Conservation (phyloP, 2,888 invertebrate genomes). For the Pseudoips prasinana region DNA sequence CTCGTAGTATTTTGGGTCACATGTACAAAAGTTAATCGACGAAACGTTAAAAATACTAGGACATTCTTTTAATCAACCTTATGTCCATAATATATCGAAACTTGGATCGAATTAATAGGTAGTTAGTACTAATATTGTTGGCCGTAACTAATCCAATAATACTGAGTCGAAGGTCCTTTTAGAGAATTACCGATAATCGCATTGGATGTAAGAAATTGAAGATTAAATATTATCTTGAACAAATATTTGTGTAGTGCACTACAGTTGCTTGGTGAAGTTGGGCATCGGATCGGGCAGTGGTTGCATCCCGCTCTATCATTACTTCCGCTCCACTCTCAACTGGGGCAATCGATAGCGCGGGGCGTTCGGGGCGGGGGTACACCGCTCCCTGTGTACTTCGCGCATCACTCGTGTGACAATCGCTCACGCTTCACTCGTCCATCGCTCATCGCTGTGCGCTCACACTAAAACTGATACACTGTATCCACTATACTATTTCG, state of each 20-base stretch:
- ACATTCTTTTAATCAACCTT: too few species aligned
- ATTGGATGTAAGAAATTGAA: constrained; percentile 55
- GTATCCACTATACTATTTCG: constrained; percentile 1
- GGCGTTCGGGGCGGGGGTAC: constrained; percentile 43
- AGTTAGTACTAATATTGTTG: too few species aligned
- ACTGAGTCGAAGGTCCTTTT: constrained; percentile 11
- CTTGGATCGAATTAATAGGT: too few species aligned
- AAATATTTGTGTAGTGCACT: constrained; percentile 75
- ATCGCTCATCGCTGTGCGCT: constrained; percentile 34
- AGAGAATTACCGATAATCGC: constrained; percentile 40
- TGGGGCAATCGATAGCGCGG: constrained; percentile 84
- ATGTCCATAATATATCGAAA: too few species aligned
- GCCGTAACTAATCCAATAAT: too few species aligned
- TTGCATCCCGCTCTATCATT: constrained; percentile 80
- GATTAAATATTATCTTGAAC: constrained; percentile 71
- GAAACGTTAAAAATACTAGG: too few species aligned
- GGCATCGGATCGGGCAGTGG: constrained; percentile 73
- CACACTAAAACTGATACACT: constrained; percentile 22
- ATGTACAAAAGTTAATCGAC: too few species aligned
- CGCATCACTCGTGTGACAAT: constrained; percentile 78
- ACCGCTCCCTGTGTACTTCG: constrained; percentile 49
- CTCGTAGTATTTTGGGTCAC: too few species aligned
- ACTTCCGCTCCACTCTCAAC: constrained; percentile 82
- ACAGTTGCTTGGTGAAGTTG: constrained; percentile 66
- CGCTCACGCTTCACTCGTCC: constrained; percentile 60